These are phyloP conservation scores for Lasioglossum leucozonium DNA, from an alignment of 2,888 invertebrate genomes.

Conservation along the genomic window DNA sequence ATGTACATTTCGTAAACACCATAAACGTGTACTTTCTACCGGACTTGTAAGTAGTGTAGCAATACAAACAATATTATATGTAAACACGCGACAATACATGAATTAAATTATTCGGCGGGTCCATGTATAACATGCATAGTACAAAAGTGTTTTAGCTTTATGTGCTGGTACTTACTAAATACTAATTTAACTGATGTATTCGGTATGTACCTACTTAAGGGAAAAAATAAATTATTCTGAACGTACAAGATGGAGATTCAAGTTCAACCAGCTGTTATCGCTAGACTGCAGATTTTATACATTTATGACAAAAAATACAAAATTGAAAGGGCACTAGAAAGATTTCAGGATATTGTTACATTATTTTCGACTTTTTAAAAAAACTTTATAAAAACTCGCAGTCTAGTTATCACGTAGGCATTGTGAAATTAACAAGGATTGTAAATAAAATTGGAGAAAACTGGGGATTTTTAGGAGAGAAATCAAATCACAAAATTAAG, in stretches of 20 bases:
- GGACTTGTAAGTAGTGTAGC: conserved; percentile 78
- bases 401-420: not conserved
- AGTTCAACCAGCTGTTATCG: conserved; percentile 1
- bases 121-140: conserved; percentile 77
- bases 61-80: conserved; percentile 62
- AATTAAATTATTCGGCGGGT: conserved; percentile 80
- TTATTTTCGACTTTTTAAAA: not conserved
- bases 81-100: conserved; percentile 67
- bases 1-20: conserved; percentile 78
- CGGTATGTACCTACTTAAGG: conserved; percentile 72
- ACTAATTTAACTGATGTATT: conserved; percentile 64
- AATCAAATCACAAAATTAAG: conserved; percentile 16
- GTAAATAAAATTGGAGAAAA: not conserved
- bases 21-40: conserved; percentile 64
- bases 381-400: not conserved
- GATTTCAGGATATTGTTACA: too few species aligned
- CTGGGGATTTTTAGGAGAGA: not conserved
- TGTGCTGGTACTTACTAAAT: conserved; percentile 74
- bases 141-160: conserved; percentile 83
- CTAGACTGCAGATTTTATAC: not conserved
- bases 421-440: not conserved
- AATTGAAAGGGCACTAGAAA: too few species aligned
- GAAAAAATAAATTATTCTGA: conserved; percentile 75
- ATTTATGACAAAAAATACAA: not conserved
- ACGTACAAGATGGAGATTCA: conserved; percentile 27